Evolutionary conservation across 1,140 invertebrate genomes (phyloP).

Genomic region (Drosophila aff.): DNA sequence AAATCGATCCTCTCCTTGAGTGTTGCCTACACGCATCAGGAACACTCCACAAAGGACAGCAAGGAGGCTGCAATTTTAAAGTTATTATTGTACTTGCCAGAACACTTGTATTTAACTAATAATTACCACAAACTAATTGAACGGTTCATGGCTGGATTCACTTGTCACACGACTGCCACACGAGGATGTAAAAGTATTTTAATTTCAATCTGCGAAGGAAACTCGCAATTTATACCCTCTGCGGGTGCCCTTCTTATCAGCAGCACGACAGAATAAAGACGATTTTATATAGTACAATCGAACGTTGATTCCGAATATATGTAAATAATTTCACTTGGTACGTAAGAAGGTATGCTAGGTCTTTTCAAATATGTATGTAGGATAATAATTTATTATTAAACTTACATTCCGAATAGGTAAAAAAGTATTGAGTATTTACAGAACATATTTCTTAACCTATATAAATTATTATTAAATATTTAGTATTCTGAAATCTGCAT

Average conservation of each 20-base stretch:
- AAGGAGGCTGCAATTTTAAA: neutral
- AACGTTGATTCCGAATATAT: neutral
- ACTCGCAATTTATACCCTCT: neutral
- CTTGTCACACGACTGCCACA: neutral
- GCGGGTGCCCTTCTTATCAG: neutral
- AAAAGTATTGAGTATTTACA: neutral
- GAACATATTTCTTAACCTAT: neutral
- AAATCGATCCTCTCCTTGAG: conserved; percentile 1
- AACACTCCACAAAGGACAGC: neutral
- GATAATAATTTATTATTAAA: neutral
- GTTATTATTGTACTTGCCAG: neutral
- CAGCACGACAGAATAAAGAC: neutral
- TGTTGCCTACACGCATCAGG: neutral
- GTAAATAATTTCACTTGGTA: neutral
- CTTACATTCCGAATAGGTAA: too few species aligned
- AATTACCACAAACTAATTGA: conserved; percentile 9
- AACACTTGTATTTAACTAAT: neutral
- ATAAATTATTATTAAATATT: neutral
- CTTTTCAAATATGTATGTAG: neutral
- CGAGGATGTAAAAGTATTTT: neutral
- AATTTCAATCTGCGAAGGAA: neutral
- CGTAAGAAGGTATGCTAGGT: neutral
- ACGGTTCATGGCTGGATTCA: neutral
- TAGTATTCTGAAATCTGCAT: neutral
- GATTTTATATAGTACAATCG: neutral